Evolutionary conservation across 1,140 invertebrate species (phyloP).

Genomic region (Gryllus bimaculatus): DNA sequence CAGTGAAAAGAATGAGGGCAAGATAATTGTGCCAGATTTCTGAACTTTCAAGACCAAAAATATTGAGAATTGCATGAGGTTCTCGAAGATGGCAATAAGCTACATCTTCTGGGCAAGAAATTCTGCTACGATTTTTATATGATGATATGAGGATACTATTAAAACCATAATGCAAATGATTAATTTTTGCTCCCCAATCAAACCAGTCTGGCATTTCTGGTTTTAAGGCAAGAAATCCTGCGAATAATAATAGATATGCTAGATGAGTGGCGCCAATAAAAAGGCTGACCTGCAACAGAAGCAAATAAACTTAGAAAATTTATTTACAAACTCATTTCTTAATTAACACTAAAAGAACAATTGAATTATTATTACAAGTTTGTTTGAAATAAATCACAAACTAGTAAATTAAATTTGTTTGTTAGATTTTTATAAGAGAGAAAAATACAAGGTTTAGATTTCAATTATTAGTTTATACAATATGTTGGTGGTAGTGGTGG

Average conservation of each 20-base stretch:
- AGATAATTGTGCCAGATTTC: not conserved
- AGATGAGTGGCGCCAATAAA: not conserved
- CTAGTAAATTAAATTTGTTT: too few relatives aligned
- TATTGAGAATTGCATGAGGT: not conserved
- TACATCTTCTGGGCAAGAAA: not conserved
- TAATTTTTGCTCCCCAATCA: not conserved
- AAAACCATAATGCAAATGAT: not conserved
- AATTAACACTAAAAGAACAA: too few relatives aligned
- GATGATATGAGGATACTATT: not conserved
- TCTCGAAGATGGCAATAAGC: not conserved
- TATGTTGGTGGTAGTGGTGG: too few relatives aligned
- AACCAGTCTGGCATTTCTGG: not conserved
- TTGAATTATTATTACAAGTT: too few relatives aligned
- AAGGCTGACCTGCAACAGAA: not conserved
- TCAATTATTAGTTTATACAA: too few relatives aligned
- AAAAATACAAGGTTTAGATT: too few relatives aligned
- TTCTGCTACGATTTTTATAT: not conserved
- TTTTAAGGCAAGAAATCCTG: not conserved
- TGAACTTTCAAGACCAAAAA: not conserved
- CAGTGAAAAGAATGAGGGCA: not conserved
- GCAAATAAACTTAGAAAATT: not conserved
- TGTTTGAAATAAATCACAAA: too few relatives aligned
- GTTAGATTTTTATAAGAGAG: too few relatives aligned
- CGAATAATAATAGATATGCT: not conserved
- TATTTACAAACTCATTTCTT: too few relatives aligned